Base-by-base conservation (phyloP, 2,888 invertebrate species). In the Macaria liturata region DNA sequence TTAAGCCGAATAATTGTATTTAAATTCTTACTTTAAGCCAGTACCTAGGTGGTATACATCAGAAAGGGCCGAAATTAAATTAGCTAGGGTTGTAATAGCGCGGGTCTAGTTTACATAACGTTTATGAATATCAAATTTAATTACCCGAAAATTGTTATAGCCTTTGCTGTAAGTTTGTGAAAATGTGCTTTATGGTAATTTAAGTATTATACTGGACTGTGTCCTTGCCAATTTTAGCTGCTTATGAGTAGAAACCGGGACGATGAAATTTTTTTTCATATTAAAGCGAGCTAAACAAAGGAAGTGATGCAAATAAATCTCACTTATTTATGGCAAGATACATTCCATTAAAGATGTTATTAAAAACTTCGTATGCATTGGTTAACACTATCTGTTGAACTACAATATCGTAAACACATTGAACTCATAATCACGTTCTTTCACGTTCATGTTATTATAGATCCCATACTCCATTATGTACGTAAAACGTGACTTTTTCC, bases 401-500 rank as follows among this genome's bases (percentile, higher is more conserved):
- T 45, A 31, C 31, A 51, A 54, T 45, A 44, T 9, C 32, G 32
- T 32, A 50, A 47, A 47, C 48, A n/a, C n/a, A 65, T 61, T 51
- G 48, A 45, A 60, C 62, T 54, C 62, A 57, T 63, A 73, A 72
- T 75, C 75, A 62, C 71, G 71, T 80, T 80, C 75, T 72, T 68
- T 64, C 78, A 83, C 68, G 70, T 69, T 67, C 67, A 74, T 78
- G 76, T 80, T 78, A 81, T 76, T 78, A 74, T 73, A 77, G 72
- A 77, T 72, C 74, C 73, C 71, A 74, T 42, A 75, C 68, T 73
- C 59, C 62, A 64, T 62, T 65, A 64, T 62, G 72, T 74, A 67
- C n/a, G 78, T 85, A 83, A 82, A 81, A 88, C 87, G 87, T 87
- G 87, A 85, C 86, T 86, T 84, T 86, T 81, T 82, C 80, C 78